Conservation (phyloP, 2,888 invertebrate species). For the Eupithecia inturbata region DNA sequence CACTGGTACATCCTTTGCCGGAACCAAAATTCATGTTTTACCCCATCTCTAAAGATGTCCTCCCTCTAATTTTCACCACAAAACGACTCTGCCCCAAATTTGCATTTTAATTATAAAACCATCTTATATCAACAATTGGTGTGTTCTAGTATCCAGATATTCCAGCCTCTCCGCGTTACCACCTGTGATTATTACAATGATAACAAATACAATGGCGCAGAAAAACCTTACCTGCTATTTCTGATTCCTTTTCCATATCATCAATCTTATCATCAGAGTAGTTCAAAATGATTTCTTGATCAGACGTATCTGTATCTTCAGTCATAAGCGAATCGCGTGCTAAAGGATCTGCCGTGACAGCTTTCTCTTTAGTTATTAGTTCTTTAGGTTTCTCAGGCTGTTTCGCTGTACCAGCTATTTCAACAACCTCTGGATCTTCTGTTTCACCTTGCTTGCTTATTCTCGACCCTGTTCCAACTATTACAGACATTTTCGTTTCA, state of each 20-base stretch:
- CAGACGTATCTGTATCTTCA: slow-evolving; percentile 68
- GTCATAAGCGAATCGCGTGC: slow-evolving; percentile 64
- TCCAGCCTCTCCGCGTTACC: no score
- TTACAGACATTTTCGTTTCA: not conserved
- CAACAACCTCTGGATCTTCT: not conserved
- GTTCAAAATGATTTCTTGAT: slow-evolving; percentile 61
- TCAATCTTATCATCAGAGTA: slow-evolving; percentile 63
- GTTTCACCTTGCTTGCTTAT: not conserved
- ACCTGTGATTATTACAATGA: no score
- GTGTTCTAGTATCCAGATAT: no score
- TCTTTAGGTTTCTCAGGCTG: not conserved
- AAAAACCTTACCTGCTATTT: slow-evolving; percentile 40
- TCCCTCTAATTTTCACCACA: no score
- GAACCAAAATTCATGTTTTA: no score
- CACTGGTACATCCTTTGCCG: no score
- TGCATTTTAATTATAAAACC: no score
- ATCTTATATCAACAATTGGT: no score
- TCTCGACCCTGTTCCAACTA: not conserved
- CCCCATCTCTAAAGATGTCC: no score
- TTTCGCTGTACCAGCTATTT: not conserved
- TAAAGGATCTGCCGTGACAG: slow-evolving; percentile 10
- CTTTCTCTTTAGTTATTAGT: not conserved
- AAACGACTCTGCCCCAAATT: no score
- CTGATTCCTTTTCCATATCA: slow-evolving; percentile 35
- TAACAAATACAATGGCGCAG: not conserved